Base-by-base conservation (phyloP, 2,888 invertebrate species). In the Poecilus cupreus region DNA sequence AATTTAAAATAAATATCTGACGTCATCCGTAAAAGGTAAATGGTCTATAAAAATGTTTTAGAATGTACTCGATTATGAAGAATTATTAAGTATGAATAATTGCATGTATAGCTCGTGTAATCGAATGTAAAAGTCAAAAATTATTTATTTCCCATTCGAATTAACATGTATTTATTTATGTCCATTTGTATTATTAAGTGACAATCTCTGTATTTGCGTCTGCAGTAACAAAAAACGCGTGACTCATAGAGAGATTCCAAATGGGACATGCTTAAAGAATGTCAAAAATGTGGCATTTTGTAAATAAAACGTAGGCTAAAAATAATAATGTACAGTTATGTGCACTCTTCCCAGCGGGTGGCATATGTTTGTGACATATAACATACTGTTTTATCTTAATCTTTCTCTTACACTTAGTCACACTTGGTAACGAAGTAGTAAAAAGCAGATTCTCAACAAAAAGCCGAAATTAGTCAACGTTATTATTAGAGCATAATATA, bases 261-360 rank as follows among this genome's bases (percentile, higher is more conserved):
- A 0, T 22, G 20, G 20, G 3, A 13, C 13, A 60, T 43, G 3
- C 3, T 0, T 11, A n/a, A 60, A 60, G 60, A 60, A 60, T 46
- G 43, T 72, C 13, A 72, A 72, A 72, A 72, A 46, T 72, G 72
- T 72, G 72, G 26, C 46, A 72, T 72, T 72, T 72, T 43, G 13
- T 72, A 43, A 72, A 39, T 72, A 72, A 43, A 70, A 43, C n/a
- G n/a, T 3, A 43, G 13, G n/a, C 3, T 43, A 72, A 72, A 43
- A 72, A 72, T 70, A 72, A 26, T 5, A 22, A 20, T 43, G 13
- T 72, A 72, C 72, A 8, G 72, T 72, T 72, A 72, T 16, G 20
- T 72, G 72, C 39, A 68, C 68, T 68, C 3, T 37, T 11, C 24
- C 37, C 68, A 8, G n/a, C 3, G 3, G 11, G 43, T 43, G 43